Evolutionary conservation across 2,797 vertebrate genomes (phyloP), one percentile per base, ranked within the genome.

Genomic region (Eulemur albifrons): DNA sequence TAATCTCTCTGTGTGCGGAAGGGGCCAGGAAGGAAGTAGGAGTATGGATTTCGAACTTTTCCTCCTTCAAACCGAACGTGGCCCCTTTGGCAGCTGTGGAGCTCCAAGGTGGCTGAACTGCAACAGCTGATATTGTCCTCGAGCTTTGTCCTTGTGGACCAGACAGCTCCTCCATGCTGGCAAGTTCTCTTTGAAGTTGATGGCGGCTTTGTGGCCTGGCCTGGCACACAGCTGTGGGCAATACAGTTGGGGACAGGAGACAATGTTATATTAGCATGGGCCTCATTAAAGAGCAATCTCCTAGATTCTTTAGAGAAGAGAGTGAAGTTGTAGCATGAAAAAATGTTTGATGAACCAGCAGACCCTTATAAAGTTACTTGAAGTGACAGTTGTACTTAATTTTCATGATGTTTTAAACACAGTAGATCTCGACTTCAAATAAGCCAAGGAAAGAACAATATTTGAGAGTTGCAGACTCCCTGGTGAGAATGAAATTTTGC

Each of bases 121-220:
- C 4, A 6, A 15, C 38, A 23, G 27, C 18, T 15, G 40, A 30
- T 11, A 7, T 5, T 30, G 4, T 23, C 35, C 5, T 2, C 4
- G 38, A 50, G 30, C 25, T 65, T 45, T 9, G 27, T 54, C 27
- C 27, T 17, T 30, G 4, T 25, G 65, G 27, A n/a, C 17, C 6
- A 14, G 13, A 7, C 9, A 40, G 40, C 5, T n/a, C 81, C 2
- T 10, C 20, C 8, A 2, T 7, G 25, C 5, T 30, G 20, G 45
- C n/a, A 18, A 11, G 27, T 5, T 48, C 32, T 30, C 52, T 35
- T 21, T 69, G 43, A 85, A 20, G 25, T 59, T 7, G 8, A 9
- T 1, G 35, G 88, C 48, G 45, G 54, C n/a, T 5, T 32, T 88
- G 59, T 35, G 75, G 57, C 30, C n/a, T 1, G 27, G 43, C 70